Evolutionary conservation across 2,113 vertebrate species (phyloP).

Genomic region (Thamnophis sirtalis): DNA sequence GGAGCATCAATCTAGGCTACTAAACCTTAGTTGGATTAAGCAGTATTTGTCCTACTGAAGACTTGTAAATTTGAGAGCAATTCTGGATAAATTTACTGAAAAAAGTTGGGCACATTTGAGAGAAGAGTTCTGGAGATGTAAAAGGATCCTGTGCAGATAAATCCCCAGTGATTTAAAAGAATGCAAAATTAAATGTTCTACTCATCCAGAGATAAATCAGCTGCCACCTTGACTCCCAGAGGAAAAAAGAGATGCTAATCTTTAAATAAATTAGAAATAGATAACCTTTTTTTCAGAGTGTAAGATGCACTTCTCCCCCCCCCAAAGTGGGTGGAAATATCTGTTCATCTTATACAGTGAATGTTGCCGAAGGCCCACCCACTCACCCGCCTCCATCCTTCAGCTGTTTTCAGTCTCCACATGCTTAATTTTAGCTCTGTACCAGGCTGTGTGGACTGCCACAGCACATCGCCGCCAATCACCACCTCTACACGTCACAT

Average conservation of each 20-base stretch:
- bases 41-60: background rate
- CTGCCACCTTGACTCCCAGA: background rate
- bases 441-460: too few species aligned
- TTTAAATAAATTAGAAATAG: background rate
- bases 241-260: background rate
- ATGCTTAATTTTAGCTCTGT: too few species aligned
- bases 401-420: too few species aligned
- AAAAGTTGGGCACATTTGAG: background rate
- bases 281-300: background rate
- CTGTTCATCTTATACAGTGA: too few species aligned
- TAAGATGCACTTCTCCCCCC: too few species aligned
- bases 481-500: too few species aligned
- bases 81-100: background rate
- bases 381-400: too few species aligned
- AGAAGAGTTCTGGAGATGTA: background rate
- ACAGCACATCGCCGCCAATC: too few species aligned
- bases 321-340: too few species aligned
- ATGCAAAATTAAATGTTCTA: background rate
- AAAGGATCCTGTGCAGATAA: background rate
- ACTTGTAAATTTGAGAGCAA: background rate
- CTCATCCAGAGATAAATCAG: background rate
- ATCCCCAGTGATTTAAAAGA: background rate
- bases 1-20: background rate
- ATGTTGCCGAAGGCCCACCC: too few species aligned
- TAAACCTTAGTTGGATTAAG: background rate